A percentile compares a stretch with the other conserved stretches of the same genome.
Conservation (phyloP, 2,888 invertebrate genomes). For the Heliconius ethilla region DNA sequence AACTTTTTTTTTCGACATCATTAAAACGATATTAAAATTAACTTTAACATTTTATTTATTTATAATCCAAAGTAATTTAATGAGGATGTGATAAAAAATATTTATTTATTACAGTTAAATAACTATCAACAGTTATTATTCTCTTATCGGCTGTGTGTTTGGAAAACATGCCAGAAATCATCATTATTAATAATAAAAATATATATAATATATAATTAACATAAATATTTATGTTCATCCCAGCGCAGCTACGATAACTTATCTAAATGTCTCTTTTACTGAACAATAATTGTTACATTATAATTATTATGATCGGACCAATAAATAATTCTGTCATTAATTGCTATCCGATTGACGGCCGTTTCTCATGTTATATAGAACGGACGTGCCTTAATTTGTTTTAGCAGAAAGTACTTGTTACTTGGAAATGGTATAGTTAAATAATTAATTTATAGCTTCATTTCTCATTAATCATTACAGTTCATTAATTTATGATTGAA, state of each 20-base stretch:
- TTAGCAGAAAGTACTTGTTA: conserved; percentile 4
- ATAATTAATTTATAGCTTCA: conserved; percentile 6
- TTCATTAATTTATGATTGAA: not conserved
- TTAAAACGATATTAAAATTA: conserved; percentile 30
- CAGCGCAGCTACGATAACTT: conserved; percentile 47
- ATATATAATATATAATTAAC: conserved; percentile 39
- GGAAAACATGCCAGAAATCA: conserved; percentile 33
- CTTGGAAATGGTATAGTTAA: conserved; percentile 11
- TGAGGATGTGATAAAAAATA: conserved; percentile 30
- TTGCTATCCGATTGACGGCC: conserved; percentile 66
- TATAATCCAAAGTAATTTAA: conserved; percentile 19
- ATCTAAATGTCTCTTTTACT: conserved; percentile 74
- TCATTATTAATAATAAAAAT: conserved; percentile 38
- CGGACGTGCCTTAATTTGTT: conserved; percentile 36
- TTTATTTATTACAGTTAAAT: conserved; percentile 31
- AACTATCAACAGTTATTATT: conserved; percentile 30
- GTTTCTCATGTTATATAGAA: conserved; percentile 31
- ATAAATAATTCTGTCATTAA: conserved; percentile 73
- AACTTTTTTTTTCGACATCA: conserved; percentile 1
- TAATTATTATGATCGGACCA: conserved; percentile 72
- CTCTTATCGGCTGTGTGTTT: conserved; percentile 33
- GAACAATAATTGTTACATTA: conserved; percentile 78
- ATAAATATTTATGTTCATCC: conserved; percentile 38
- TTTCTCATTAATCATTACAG: not conserved
- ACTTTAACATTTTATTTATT: conserved; percentile 13